Conservation (phyloP, 2,113 vertebrate species). For the Nothocercus julius region DNA sequence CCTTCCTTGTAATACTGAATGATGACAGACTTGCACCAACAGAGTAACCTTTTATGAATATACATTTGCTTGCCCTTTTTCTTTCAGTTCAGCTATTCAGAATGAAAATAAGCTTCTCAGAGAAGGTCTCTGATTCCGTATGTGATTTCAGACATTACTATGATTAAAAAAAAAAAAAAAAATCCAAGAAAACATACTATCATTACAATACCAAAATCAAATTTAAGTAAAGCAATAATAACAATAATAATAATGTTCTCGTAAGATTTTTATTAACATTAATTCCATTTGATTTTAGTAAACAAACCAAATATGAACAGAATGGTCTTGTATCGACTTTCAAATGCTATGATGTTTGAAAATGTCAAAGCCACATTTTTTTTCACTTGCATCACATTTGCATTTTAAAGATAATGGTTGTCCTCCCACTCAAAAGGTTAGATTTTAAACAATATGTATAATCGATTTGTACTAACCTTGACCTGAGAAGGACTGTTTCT, state of each 20-base stretch:
- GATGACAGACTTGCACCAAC: not conserved
- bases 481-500: not conserved
- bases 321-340: not conserved
- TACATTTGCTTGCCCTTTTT: not conserved
- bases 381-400: not conserved
- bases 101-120: not conserved
- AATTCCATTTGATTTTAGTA: constrained; percentile 2
- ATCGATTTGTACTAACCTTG: constrained; percentile 16
- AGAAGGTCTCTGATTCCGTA: not conserved
- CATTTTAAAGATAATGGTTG: not conserved
- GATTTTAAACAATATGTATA: constrained; percentile 1
- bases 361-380: not conserved
- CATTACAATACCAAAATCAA: not conserved
- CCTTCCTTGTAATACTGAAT: not conserved
- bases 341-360: not conserved
- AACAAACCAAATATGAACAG: not conserved
- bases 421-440: not conserved
- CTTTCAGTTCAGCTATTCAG: not conserved
- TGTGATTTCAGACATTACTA: not conserved
- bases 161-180: constrained; percentile 37
- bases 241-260: not conserved
- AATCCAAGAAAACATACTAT: not conserved
- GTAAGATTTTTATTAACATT: not conserved
- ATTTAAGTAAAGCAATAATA: not conserved
- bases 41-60: not conserved